Evolutionary conservation across 1,140 invertebrate genomes (phyloP).

Genomic region (Drosophila erecta): DNA sequence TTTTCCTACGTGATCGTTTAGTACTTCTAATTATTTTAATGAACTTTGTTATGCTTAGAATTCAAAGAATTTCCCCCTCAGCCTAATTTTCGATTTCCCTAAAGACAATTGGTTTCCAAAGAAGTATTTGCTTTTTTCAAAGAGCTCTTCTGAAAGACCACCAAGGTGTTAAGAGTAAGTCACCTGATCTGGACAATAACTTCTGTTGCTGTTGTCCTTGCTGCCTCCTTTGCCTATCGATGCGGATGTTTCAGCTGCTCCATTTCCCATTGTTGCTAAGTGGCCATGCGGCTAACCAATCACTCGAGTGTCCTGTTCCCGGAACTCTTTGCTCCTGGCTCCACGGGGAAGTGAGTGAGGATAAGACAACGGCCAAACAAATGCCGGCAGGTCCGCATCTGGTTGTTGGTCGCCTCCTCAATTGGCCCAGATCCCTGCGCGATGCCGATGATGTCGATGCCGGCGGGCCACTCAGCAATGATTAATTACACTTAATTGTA

Average conservation of each 20-base stretch:
- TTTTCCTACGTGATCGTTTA: too few relatives aligned
- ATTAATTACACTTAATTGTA: constrained; percentile 82
- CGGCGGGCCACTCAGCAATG: constrained; percentile 62
- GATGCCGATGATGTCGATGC: constrained; percentile 44
- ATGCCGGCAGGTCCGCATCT: constrained; percentile 68
- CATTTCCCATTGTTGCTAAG: constrained; percentile 41
- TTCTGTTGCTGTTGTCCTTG: constrained; percentile 30
- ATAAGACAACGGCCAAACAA: constrained; percentile 40
- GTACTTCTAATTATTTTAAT: too few relatives aligned
- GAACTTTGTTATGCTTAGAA: too few relatives aligned
- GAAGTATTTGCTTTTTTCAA: background rate
- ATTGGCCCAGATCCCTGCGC: constrained; percentile 25
- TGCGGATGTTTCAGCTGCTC: constrained; percentile 30
- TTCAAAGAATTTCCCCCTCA: too few relatives aligned
- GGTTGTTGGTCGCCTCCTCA: constrained; percentile 52
- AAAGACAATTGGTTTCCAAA: too few relatives aligned
- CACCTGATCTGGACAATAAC: constrained; percentile 21
- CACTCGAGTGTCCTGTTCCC: constrained; percentile 39
- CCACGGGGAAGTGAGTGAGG: constrained; percentile 1
- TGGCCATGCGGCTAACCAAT: constrained; percentile 71
- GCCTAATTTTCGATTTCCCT: too few relatives aligned
- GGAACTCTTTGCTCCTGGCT: too few relatives aligned
- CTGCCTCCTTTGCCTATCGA: background rate
- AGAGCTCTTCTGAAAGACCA: background rate
- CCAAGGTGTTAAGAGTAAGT: constrained; percentile 54